These are phyloP conservation scores for Apis florea DNA, from an alignment of 1,140 invertebrate species.

Conservation along the genomic window DNA sequence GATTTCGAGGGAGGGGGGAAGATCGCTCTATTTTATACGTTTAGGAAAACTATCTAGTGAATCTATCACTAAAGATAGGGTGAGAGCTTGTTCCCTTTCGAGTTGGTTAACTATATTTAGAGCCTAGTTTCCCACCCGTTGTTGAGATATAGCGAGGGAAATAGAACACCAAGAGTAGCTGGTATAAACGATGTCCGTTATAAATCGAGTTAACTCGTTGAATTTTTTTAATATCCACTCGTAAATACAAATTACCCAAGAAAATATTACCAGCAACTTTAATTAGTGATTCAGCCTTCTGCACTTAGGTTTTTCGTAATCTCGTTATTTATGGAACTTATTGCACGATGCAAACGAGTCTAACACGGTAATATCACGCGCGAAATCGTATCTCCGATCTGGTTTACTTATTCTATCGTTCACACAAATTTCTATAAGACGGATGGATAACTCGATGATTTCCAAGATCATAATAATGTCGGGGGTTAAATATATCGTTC, in stretches of 20 bases:
- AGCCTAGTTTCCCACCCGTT: not conserved
- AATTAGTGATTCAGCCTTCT: not conserved
- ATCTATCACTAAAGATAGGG: slow-evolving; percentile 10
- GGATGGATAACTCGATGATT: not conserved
- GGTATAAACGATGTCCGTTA: not conserved
- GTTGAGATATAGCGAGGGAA: not conserved
- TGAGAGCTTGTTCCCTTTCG: slow-evolving; percentile 12
- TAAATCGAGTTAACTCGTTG: too few relatives aligned
- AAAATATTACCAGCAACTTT: not conserved
- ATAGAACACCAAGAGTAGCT: not conserved
- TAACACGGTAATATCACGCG: not conserved
- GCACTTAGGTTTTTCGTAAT: not conserved
- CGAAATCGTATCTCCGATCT: not conserved
- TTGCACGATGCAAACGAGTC: not conserved
- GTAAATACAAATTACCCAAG: not conserved
- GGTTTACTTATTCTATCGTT: not conserved
- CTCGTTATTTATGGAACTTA: not conserved
- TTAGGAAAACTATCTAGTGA: not conserved
- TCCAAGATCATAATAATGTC: too few relatives aligned
- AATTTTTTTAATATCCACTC: not conserved
- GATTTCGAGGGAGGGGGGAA: not conserved
- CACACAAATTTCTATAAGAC: not conserved
- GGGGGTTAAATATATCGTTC: not conserved
- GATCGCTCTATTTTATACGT: not conserved
- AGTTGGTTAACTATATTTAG: not conserved